Evolutionary conservation across 1,140 invertebrate species (phyloP), one percentile per base, ranked within the genome.

Genomic region (Anoplophora glabripennis): DNA sequence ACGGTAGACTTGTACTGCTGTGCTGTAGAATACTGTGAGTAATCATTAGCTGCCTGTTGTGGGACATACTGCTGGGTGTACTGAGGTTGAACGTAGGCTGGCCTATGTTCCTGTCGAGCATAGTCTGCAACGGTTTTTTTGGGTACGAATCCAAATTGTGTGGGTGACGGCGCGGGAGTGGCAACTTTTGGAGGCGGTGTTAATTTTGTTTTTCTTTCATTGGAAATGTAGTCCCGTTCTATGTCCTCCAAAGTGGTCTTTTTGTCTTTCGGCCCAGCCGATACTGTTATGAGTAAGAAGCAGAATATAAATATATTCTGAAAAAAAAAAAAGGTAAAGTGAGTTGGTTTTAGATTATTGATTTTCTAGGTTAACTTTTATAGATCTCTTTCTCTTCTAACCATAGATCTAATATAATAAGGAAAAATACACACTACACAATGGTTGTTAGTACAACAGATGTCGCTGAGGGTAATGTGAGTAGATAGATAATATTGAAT

Each of bases 221-320:
- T 63, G 12, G 38, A 52, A 36, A 62, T 54, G 36, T 68, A 68
- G 34, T 69, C 69, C 12, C 60, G 37, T 53, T 71, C 69, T 15
- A 71, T 69, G 53, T 71, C 68, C 40, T 71, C 67, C 9, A 71
- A 53, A 15, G 59, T 66, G 18, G 65, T 63, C 60, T 68, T 68
- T 17, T 64, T 60, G n/a, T 65, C 44, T 28, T 54, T 53, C 7
- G 18, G 18, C 5, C 40, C 49, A 12, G 61, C 65, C 7, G 55
- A 42, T 14, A 64, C 52, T 14, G 52, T 38, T 7, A 64, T 15
- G 1, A 54, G 28, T n/a, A 61, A 14, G 33, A 40, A 46, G 38
- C 35, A 36, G 34, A 46, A 53, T 15, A 59, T 11, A 10, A 57
- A 7, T 21, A 53, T 11, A 34, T 58, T 63, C 64, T 66, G 52